Evolutionary conservation across 2,797 vertebrate species (phyloP).

Genomic region (Tolypeutes matacus): DNA sequence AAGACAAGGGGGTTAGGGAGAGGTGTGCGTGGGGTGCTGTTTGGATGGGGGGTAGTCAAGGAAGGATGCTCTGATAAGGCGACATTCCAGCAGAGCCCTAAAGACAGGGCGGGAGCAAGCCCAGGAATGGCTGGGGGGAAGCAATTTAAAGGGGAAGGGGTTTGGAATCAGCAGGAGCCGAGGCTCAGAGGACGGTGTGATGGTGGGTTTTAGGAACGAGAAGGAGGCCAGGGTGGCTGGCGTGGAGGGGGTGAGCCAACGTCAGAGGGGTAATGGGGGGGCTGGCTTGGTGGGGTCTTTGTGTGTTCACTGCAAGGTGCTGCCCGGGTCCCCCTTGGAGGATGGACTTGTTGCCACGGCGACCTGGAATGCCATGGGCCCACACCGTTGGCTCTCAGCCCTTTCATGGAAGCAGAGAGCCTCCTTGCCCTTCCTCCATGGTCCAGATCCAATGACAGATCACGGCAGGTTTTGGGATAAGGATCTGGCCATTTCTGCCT

Average conservation of each 20-base stretch:
- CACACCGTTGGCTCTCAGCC: too few species aligned
- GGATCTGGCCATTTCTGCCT: background rate
- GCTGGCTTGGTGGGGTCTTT: background rate
- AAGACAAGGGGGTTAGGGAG: background rate
- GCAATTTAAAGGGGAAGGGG: fast-evolving
- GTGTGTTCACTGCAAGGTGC: background rate
- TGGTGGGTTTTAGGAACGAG: background rate
- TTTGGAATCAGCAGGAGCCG: background rate
- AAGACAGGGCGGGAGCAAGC: background rate
- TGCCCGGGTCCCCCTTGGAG: background rate
- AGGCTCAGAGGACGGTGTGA: background rate
- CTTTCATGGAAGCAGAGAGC: background rate
- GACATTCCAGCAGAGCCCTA: background rate
- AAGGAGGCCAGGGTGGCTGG: background rate
- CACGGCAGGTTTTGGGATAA: background rate
- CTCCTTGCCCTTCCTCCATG: background rate
- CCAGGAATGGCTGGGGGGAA: too few species aligned
- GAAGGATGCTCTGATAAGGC: background rate
- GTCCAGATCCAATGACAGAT: fast-evolving
- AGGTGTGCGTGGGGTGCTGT: background rate
- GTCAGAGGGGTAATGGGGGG: background rate
- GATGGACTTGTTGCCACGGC: background rate
- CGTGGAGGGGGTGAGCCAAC: background rate
- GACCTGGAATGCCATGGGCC: background rate
- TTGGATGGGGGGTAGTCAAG: background rate